phyloP scores from a whole-genome alignment of 2,888 invertebrate species.

The Trichopoda pennipes region DNA sequence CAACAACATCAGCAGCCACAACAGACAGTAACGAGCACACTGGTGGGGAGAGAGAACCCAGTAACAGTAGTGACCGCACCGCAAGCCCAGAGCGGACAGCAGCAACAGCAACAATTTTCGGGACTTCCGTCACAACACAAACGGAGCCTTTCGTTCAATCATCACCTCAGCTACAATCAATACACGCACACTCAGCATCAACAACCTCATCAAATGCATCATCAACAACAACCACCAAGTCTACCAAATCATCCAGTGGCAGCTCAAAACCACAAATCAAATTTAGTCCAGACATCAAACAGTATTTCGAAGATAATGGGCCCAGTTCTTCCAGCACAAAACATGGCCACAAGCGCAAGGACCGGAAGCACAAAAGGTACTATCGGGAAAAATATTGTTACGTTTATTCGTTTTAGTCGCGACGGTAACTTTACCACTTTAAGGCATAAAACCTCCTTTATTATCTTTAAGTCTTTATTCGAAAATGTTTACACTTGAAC shows the following conservation, averaged over 20 bases:
- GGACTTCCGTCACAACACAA: constrained; percentile 84
- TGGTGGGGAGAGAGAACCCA: constrained; percentile 58
- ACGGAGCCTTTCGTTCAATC: constrained; percentile 87
- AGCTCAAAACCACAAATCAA: constrained; percentile 80
- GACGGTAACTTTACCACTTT: too few relatives aligned
- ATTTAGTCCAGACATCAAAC: constrained; percentile 82
- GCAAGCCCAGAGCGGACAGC: constrained; percentile 65
- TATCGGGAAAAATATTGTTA: too few relatives aligned
- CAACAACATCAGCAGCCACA: constrained; percentile 55
- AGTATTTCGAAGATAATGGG: constrained; percentile 83
- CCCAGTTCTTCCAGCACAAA: constrained; percentile 74
- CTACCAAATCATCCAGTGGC: constrained; percentile 83
- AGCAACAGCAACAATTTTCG: constrained; percentile 61
- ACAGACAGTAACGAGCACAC: constrained; percentile 61
- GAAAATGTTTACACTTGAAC: too few relatives aligned
- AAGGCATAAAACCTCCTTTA: too few relatives aligned
- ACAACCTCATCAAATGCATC: constrained; percentile 82
- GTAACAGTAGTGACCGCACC: constrained; percentile 61
- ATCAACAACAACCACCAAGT: constrained; percentile 82
- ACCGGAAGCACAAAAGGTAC: constrained; percentile 84
- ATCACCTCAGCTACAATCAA: constrained; percentile 86
- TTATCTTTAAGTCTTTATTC: too few relatives aligned
- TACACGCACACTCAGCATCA: constrained; percentile 81
- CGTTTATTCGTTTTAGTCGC: too few relatives aligned
- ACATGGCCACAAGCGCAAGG: constrained; percentile 80